Evolutionary conservation across 2,797 vertebrate genomes (phyloP), one percentile per base, ranked within the genome.

Genomic region (Gymnothorax reevesii): DNA sequence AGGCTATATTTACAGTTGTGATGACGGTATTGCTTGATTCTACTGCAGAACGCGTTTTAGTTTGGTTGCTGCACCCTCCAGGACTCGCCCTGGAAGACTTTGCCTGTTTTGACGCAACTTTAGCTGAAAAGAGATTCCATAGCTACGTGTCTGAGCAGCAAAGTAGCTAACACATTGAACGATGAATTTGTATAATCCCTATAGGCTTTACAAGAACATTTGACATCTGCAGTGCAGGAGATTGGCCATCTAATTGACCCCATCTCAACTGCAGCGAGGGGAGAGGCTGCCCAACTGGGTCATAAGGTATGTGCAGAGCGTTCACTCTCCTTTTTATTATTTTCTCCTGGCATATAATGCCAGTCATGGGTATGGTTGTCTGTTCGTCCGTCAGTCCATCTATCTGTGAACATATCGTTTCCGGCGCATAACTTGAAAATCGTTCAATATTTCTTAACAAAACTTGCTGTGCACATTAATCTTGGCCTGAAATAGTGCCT

Each of bases 231-330:
- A 0, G 98, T 99, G 79, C 98, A 99, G 91, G 98, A 99, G 92
- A 99, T 99, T 3, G 98, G 98, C 8, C 97, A 99, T 89, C 97
- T 99, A 75, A 98, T 99, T 0, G 98, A 99, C 93, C 98, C 98
- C 42, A 98, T 99, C 80, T 97, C 97, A 85, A 99, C 97, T 0
- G 96, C 97, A 1, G 98, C 98, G 60, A 95, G 97, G 49, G 98
- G 98, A 59, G 98, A 99, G 91, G 98, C 98, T 6, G 98, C 98
- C 71, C 98, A 99, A 90, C 97, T 99, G 52, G 98, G 98, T 62
- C 98, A 99, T 92, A 99, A 99, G 98, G 98, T 99, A 55, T 20
- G 52, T 55, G n/a, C 52, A n/a, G 12, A 22, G 52, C 22, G 42
- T 75, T 10, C 42, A 54, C 4, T 3, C 15, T 79, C 75, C 75